A percentile compares a stretch with the other conserved stretches of the same genome.
phyloP scores from a whole-genome alignment of 2,888 invertebrate species.

The Tinea trinotella region DNA sequence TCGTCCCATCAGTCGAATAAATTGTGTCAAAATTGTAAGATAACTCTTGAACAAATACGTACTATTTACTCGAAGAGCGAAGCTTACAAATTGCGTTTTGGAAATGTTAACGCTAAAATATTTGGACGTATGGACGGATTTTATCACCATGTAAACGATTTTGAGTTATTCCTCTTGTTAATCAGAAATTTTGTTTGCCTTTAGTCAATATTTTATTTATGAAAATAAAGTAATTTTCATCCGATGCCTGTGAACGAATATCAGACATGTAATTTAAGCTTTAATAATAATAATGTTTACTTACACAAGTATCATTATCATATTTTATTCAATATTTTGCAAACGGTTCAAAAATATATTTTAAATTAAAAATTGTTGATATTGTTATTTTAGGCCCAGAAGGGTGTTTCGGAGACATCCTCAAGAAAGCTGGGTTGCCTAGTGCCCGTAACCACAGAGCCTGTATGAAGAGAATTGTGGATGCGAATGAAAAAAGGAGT shows the following conservation, averaged over 20 bases:
- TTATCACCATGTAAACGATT: constrained; percentile 2
- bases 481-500: too few species aligned
- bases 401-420: too few species aligned
- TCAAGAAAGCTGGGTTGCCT: too few species aligned
- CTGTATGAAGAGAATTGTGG: too few species aligned
- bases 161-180: constrained; percentile 4
- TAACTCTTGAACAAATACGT: constrained; percentile 4
- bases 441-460: too few species aligned
- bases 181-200: not conserved
- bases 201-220: not conserved
- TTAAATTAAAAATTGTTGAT: too few species aligned
- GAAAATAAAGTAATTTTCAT: too few species aligned
- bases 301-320: not conserved
- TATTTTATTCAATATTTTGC: not conserved
- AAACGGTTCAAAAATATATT: too few species aligned
- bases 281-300: not conserved
- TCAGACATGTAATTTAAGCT: not conserved
- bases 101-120: constrained; percentile 4
- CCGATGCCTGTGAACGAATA: not conserved
- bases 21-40: not conserved
- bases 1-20: too few species aligned
- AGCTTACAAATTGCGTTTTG: constrained; percentile 9
- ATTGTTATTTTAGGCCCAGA: too few species aligned
- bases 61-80: not conserved
- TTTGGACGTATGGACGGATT: constrained; percentile 6